Percentiles rank a stretch among this genome's conserved stretches.
Evolutionary conservation across 2,888 invertebrate genomes (phyloP).

Genomic region (Dolichopus griseipennis): DNA sequence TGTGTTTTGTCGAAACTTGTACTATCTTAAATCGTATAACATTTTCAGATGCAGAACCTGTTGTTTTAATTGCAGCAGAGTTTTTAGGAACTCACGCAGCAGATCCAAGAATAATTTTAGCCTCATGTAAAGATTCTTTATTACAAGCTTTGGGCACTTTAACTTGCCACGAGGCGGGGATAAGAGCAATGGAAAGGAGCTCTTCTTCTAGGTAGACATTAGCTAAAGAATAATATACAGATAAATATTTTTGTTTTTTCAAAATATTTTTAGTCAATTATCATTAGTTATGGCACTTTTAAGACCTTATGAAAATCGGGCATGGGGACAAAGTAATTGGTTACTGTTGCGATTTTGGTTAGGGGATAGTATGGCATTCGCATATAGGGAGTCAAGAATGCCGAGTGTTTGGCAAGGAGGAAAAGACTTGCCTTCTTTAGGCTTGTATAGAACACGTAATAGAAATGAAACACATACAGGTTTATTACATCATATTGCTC

Average conservation of each 20-base stretch:
- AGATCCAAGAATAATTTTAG: constrained; percentile 63
- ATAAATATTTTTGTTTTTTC: constrained; percentile 30
- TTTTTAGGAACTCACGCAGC: constrained; percentile 69
- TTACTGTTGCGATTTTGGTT: constrained; percentile 75
- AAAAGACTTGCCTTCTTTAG: constrained; percentile 32
- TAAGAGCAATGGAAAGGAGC: constrained; percentile 61
- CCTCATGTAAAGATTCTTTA: constrained; percentile 66
- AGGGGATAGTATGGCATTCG: constrained; percentile 60
- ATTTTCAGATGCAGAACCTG: constrained; percentile 49
- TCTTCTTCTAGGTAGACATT: constrained; percentile 42
- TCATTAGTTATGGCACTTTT: constrained; percentile 60
- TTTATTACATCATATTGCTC: constrained; percentile 40
- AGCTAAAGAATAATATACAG: background rate
- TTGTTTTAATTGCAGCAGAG: constrained; percentile 55
- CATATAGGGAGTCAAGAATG: constrained; percentile 57
- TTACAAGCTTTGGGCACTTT: constrained; percentile 69
- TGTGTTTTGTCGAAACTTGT: background rate
- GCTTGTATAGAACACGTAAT: constrained; percentile 38
- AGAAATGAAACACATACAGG: constrained; percentile 42
- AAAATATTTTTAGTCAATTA: constrained; percentile 48
- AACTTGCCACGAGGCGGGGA: constrained; percentile 62
- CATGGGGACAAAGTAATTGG: constrained; percentile 81
- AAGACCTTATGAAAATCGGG: constrained; percentile 70
- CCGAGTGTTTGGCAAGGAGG: constrained; percentile 49
- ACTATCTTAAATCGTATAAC: background rate